Conservation (phyloP, 64 coral and sea anemone species). For the Hydrozoanthus tunicans region DNA sequence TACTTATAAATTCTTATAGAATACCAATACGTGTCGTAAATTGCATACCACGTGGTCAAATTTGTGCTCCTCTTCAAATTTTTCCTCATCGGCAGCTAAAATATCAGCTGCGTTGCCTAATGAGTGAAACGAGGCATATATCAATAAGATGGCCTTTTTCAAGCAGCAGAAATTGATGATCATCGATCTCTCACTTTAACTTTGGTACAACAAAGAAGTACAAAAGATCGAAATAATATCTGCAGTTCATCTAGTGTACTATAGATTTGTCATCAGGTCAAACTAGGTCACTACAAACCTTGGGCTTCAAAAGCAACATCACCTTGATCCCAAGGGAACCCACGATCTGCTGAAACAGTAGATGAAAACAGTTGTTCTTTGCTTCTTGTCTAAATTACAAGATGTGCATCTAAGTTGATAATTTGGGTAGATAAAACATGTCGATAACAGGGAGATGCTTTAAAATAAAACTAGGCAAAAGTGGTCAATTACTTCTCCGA, state of each 20-base stretch:
- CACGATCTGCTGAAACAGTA: conserved; percentile 18
- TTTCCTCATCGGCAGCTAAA: conserved; percentile 80
- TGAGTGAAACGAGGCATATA: background rate
- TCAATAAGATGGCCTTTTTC: too few species aligned
- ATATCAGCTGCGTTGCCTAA: conserved; percentile 73
- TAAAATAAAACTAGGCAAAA: too few species aligned
- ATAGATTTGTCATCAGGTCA: too few species aligned
- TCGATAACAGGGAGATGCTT: too few species aligned
- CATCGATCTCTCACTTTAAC: too few species aligned
- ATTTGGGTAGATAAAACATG: background rate
- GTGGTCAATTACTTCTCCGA: too few species aligned
- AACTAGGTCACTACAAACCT: background rate
- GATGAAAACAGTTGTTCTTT: background rate
- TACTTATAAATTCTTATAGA: background rate
- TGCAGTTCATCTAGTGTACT: too few species aligned
- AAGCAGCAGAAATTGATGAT: too few species aligned
- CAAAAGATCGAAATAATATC: too few species aligned
- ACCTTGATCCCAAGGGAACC: background rate
- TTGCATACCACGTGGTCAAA: conserved; percentile 77
- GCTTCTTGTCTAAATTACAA: background rate
- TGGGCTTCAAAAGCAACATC: conserved; percentile 12
- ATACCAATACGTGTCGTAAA: background rate
- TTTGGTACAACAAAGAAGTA: too few species aligned
- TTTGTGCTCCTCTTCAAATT: conserved; percentile 78
- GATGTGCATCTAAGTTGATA: background rate